These are phyloP conservation scores for Theodoxus fluviatilis DNA, from an alignment of 2,888 invertebrate genomes.

Conservation along the genomic window DNA sequence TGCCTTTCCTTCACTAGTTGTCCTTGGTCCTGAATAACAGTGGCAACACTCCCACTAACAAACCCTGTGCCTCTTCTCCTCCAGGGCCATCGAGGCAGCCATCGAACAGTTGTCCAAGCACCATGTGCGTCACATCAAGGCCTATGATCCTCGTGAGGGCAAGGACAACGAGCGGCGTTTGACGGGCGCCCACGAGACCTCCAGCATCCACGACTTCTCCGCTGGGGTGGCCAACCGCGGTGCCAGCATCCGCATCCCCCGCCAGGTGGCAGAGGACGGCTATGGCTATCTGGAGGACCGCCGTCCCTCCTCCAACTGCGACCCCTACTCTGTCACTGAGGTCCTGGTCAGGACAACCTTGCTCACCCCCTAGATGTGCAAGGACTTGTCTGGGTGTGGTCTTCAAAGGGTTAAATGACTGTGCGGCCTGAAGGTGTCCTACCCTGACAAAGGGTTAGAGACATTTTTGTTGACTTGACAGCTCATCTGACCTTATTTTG, in stretches of 20 bases:
- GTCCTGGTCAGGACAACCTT: conserved; percentile 46
- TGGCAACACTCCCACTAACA: not conserved
- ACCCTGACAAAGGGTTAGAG: no score
- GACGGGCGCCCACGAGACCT: conserved; percentile 94
- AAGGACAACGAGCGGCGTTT: conserved; percentile 95
- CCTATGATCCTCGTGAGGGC: conserved; percentile 94
- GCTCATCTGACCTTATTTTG: no score
- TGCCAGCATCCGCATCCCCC: conserved; percentile 80
- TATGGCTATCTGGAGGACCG: conserved; percentile 96
- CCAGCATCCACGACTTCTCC: conserved; percentile 95
- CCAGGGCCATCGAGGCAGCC: conserved; percentile 90
- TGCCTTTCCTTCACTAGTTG: no score
- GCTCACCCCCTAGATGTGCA: no score
- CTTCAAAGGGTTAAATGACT: no score
- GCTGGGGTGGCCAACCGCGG: conserved; percentile 90
- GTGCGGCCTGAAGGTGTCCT: no score
- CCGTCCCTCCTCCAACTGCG: conserved; percentile 69
- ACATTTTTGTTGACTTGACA: no score
- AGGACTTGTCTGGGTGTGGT: no score
- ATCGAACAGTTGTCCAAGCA: conserved; percentile 92
- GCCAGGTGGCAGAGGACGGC: conserved; percentile 83
- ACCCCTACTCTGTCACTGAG: conserved; percentile 64
- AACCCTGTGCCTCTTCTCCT: conserved; percentile 40
- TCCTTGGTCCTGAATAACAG: no score
- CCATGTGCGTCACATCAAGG: conserved; percentile 91